These are phyloP conservation scores for Python bivittatus DNA, from an alignment of 2,113 vertebrate genomes.

Conservation along the genomic window DNA sequence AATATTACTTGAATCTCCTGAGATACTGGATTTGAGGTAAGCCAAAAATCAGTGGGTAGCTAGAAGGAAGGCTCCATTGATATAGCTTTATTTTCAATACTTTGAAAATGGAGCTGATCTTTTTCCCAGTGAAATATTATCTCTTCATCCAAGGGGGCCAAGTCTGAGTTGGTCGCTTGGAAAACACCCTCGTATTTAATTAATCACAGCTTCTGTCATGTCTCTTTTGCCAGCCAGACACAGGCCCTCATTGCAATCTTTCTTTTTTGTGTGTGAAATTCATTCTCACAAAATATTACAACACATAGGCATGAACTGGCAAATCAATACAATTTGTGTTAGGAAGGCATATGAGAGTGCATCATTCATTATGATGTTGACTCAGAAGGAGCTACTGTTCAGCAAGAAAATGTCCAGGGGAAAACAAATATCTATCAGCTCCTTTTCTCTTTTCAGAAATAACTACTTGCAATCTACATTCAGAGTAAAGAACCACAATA, in stretches of 20 bases:
- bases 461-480: background rate
- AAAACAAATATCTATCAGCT: background rate
- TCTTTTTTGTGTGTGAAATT: background rate
- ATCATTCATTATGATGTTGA: conserved; percentile 7
- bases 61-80: background rate
- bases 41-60: background rate
- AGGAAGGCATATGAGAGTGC: background rate
- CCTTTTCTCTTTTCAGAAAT: background rate
- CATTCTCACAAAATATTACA: conserved; percentile 22
- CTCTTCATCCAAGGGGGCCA: background rate
- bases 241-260: background rate
- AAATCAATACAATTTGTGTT: background rate
- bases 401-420: background rate
- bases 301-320: background rate
- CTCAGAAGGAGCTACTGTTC: background rate
- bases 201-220: background rate
- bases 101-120: background rate
- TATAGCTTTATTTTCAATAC: background rate
- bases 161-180: background rate
- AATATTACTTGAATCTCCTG: background rate
- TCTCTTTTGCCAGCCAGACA: background rate
- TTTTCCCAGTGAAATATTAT: background rate
- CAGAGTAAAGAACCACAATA: background rate
- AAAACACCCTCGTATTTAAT: background rate
- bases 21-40: background rate